phyloP scores from a whole-genome alignment of 2,113 vertebrate genomes.

The Marmota flaviventris region DNA sequence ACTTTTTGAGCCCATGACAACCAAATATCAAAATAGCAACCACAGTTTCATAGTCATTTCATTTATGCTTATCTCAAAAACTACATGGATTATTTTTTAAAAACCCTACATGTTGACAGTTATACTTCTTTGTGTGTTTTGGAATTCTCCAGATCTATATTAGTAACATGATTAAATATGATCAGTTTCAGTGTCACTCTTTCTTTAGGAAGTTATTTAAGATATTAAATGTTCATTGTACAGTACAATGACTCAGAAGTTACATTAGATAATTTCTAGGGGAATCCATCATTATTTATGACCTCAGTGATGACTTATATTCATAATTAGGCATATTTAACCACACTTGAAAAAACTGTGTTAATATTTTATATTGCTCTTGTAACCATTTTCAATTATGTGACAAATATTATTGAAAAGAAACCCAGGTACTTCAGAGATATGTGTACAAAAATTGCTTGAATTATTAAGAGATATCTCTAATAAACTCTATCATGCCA shows the following conservation, averaged over 20 bases:
- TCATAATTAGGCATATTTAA: conserved; percentile 39
- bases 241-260: neutral
- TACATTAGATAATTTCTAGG: neutral
- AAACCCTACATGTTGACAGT: neutral
- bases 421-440: neutral
- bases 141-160: neutral
- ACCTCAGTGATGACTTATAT: neutral
- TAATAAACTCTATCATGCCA: neutral
- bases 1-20: neutral
- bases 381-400: conserved; percentile 46
- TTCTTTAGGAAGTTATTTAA: neutral
- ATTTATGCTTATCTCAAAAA: conserved; percentile 14
- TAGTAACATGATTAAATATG: neutral
- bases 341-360: conserved; percentile 11
- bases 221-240: neutral
- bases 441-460: neutral
- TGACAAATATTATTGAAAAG: neutral
- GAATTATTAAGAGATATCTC: neutral
- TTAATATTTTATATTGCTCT: conserved; percentile 28
- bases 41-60: neutral
- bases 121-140: conserved; percentile 25
- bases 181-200: neutral
- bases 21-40: conserved; percentile 37
- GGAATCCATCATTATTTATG: conserved; percentile 12
- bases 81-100: neutral